These are phyloP conservation scores for Cancer borealis DNA, from an alignment of 2,888 invertebrate species.

Conservation along the genomic window DNA sequence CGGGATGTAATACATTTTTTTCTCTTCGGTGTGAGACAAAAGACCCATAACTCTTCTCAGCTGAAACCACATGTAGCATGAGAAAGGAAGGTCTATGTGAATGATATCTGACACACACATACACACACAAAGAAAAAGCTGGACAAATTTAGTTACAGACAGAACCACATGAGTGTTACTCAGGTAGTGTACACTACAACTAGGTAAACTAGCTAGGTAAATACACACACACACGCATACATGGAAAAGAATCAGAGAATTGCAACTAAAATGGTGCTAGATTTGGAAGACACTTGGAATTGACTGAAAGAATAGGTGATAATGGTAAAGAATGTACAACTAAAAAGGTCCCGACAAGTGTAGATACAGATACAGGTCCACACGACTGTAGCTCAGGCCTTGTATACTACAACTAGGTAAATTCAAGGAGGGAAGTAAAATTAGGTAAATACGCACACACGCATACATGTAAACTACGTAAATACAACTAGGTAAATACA, in stretches of 20 bases:
- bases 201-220: neutral
- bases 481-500: conserved; percentile 1
- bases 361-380: no score
- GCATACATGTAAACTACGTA: conserved; percentile 4
- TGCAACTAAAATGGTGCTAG: no score
- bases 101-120: neutral
- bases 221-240: conserved; percentile 28
- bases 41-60: neutral
- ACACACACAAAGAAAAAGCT: neutral
- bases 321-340: no score
- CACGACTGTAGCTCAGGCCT: no score
- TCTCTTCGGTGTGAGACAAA: neutral
- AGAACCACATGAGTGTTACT: no score
- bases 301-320: no score
- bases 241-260: neutral
- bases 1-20: neutral
- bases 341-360: no score
- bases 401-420: neutral
- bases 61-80: neutral
- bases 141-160: no score
- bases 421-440: neutral
- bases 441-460: neutral
- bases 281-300: no score
- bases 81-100: neutral
- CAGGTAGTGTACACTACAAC: neutral